Evolutionary conservation across 2,113 vertebrate species (phyloP), one percentile per base, ranked within the genome.

Genomic region (Lophius piscatorius): DNA sequence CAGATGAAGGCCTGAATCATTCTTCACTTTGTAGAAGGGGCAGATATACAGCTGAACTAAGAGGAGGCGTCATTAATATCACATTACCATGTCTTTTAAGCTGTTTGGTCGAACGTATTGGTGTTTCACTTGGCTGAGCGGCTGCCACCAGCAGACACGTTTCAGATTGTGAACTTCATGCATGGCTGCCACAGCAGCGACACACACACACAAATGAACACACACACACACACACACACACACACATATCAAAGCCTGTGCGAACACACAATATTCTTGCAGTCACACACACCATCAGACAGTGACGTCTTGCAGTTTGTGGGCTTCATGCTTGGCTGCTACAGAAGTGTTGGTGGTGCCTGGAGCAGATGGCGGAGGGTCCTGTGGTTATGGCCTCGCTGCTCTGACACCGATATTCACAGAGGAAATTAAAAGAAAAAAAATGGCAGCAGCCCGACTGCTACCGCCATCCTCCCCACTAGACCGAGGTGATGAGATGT

Each of bases 301-400:
- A 61, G 62, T 67, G 81, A 75, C 56, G 36, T 81, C 74, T 81
- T 71, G 63, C 82, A 88, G 88, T 87, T 84, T 86, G 85, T 18
- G 55, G 49, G 56, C 75, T 84, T 88, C 86, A 87, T 54, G 84
- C 84, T 77, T 84, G 88, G 81, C 70, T 85, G 86, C 86, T 76
- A 24, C 77, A 74, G 82, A 65, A 70, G 72, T 38, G 78, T 72
- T 78, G 17, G 64, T 9, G 55, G 61, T 80, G 70, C 80, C 66
- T 82, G 80, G 54, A 82, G 76, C 88, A 90, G 88, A 90, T 90
- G 86, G 87, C 33, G 54, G 63, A 33, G 82, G 47, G 41, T 85
- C 86, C 86, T 86, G 82, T 64, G 83, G 88, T 1, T 74, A 67
- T 65, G 71, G 76, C 71, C 76, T 79, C 66, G 18, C 54, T 61